phyloP scores from a whole-genome alignment of 2,797 vertebrate species.

The Cyprinella venusta region DNA sequence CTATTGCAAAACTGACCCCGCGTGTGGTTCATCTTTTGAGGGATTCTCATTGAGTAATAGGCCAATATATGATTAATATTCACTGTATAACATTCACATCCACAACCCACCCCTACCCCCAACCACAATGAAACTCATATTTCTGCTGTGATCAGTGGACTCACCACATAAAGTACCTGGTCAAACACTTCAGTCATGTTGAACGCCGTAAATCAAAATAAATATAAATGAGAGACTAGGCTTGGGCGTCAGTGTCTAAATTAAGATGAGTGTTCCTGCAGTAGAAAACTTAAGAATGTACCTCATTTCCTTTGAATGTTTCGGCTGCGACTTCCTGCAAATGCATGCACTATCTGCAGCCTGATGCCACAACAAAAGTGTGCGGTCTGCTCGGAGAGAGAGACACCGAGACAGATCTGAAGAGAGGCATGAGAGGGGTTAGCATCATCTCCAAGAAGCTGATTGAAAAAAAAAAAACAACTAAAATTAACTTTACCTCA shows the following conservation, averaged over 20 bases:
- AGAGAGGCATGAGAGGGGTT: not conserved
- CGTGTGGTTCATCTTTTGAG: not conserved
- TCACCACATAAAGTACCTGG: slow-evolving; percentile 22
- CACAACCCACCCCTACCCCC: not conserved
- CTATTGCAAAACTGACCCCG: not conserved
- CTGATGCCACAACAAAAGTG: slow-evolving; percentile 70
- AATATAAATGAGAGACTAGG: not conserved
- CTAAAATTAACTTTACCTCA: not conserved
- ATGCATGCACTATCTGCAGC: slow-evolving; percentile 65
- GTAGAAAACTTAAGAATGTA: slow-evolving; percentile 56
- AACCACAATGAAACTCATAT: not conserved
- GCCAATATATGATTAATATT: not conserved
- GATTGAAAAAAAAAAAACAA: not conserved
- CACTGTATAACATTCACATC: too few species aligned
- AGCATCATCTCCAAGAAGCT: not conserved
- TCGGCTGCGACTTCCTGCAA: slow-evolving; percentile 75
- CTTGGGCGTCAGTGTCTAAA: not conserved
- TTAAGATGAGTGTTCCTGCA: slow-evolving; percentile 54
- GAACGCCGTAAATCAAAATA: not conserved
- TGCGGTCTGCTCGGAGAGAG: slow-evolving; percentile 57
- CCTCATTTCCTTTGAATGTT: slow-evolving; percentile 73
- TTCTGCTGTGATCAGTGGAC: not conserved
- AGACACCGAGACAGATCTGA: slow-evolving; percentile 4
- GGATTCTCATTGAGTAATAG: not conserved
- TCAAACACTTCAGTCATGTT: not conserved